phyloP scores from a whole-genome alignment of 2,113 vertebrate species.

The Egretta garzetta region DNA sequence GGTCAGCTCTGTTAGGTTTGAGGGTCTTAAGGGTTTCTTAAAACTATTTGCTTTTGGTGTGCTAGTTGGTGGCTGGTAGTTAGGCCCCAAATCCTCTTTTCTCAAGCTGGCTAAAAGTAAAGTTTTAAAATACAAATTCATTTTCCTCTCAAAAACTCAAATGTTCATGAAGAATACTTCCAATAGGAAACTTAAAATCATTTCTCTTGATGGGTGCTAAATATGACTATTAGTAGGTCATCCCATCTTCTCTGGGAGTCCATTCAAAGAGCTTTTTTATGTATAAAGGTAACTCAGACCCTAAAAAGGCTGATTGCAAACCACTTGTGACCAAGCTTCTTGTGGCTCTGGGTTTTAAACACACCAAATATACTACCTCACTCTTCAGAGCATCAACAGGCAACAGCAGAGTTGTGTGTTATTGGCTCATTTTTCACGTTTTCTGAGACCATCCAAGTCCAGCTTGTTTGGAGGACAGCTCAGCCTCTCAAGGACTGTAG shows the following conservation, averaged over 20 bases:
- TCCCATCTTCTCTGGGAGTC: not conserved
- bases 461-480: not conserved
- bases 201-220: not conserved
- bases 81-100: not conserved
- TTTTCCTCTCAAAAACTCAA: not conserved
- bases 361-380: not conserved
- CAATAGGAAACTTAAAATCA: not conserved
- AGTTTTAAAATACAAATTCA: not conserved
- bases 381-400: not conserved
- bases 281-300: not conserved
- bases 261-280: not conserved
- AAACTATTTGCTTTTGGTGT: not conserved
- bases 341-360: not conserved
- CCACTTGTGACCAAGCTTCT: not conserved
- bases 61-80: not conserved
- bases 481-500: not conserved
- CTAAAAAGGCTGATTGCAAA: not conserved
- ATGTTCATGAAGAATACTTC: not conserved
- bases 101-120: not conserved
- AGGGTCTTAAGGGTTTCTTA: not conserved
- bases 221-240: not conserved
- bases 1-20: not conserved
- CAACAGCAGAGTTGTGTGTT: not conserved
- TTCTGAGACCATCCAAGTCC: not conserved
- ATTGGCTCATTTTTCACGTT: not conserved